Percentiles rank a stretch among this genome's conserved stretches.
Conservation (phyloP, 1,140 invertebrate species). For the Hyposmocoma kahamanoa region DNA sequence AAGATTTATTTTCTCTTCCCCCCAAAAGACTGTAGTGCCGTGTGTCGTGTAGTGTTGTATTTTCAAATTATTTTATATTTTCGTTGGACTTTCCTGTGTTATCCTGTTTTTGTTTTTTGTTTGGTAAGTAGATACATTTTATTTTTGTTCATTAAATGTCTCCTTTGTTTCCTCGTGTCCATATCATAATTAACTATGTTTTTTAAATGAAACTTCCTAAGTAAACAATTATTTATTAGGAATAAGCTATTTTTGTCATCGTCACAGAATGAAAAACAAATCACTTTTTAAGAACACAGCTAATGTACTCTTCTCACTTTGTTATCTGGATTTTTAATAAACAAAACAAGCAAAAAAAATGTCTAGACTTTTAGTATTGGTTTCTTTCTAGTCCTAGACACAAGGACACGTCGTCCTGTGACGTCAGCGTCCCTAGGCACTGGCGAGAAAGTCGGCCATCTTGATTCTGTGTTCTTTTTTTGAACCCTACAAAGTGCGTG, state of each 20-base stretch:
- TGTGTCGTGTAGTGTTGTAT: conserved; percentile 66
- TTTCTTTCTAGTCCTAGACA: conserved; percentile 42
- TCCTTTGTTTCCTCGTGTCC: no score
- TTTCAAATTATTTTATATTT: conserved; percentile 35
- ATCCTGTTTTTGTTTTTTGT: conserved; percentile 46
- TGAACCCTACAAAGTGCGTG: conserved; percentile 57
- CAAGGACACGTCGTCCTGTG: conserved; percentile 65
- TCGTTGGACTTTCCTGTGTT: conserved; percentile 56
- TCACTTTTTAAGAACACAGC: no score
- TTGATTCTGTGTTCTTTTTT: conserved; percentile 61
- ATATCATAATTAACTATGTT: no score
- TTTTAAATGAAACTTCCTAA: no score
- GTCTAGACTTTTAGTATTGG: no score
- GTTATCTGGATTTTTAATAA: no score
- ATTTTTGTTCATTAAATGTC: no score
- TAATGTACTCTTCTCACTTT: no score
- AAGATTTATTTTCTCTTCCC: conserved; percentile 45
- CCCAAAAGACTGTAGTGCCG: conserved; percentile 53
- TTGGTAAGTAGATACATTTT: conserved; percentile 56
- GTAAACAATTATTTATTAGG: no score
- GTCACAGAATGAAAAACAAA: no score
- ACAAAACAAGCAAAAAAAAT: no score
- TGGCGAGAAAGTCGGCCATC: conserved; percentile 66
- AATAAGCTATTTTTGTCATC: no score
- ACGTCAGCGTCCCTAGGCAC: conserved; percentile 66